phyloP scores from a whole-genome alignment of 2,797 vertebrate genomes.

The Malurus leucopterus region DNA sequence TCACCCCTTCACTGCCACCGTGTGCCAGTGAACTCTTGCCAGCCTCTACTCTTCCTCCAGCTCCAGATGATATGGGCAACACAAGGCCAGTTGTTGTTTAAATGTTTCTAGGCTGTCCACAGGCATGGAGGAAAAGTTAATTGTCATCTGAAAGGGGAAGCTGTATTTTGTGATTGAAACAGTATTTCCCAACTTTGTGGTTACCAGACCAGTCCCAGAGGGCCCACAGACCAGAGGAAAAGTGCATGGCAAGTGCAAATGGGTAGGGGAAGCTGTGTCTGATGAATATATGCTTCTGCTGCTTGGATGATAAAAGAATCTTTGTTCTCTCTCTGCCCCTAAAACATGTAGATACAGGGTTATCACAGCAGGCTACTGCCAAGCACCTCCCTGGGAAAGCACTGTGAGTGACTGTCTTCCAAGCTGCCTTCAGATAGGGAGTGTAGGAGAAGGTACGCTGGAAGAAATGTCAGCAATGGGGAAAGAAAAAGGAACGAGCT shows the following conservation, averaged over 20 bases:
- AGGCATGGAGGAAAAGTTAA: not conserved
- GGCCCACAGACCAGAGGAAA: not conserved
- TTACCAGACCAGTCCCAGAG: not conserved
- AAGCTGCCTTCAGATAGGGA: not conserved
- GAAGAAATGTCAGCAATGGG: not conserved
- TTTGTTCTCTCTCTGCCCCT: not conserved
- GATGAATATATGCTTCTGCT: not conserved
- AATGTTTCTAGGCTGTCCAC: not conserved
- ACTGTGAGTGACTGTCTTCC: not conserved
- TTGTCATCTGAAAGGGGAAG: slow-evolving; percentile 19
- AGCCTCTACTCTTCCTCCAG: not conserved
- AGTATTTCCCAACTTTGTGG: slow-evolving; percentile 13
- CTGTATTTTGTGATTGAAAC: slow-evolving; percentile 2
- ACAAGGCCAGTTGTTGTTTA: not conserved
- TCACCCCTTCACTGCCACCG: not conserved
- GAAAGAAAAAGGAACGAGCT: not conserved
- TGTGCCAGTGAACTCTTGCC: not conserved
- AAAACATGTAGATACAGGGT: not conserved
- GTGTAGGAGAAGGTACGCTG: not conserved
- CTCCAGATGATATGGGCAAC: not conserved
- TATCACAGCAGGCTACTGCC: not conserved
- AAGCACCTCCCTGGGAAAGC: not conserved
- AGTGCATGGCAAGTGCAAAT: not conserved
- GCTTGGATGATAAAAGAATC: not conserved
- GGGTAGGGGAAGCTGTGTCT: not conserved